phyloP scores from a whole-genome alignment of 2,797 vertebrate genomes.

The Buceros bicornis region DNA sequence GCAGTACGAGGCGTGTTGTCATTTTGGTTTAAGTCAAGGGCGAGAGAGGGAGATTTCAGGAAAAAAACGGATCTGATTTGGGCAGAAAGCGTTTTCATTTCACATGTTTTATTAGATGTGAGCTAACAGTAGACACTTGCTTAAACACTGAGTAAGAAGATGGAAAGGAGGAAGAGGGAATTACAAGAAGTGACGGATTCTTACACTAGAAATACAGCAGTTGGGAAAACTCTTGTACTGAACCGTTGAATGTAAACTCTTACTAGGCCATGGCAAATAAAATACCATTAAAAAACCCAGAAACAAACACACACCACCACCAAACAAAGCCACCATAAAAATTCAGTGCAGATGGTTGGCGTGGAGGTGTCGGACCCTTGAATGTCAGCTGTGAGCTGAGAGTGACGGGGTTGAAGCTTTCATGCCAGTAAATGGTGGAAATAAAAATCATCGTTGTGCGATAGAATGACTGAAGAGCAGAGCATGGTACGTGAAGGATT shows the following conservation, averaged over 20 bases:
- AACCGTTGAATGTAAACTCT: background rate
- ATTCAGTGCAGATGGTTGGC: background rate
- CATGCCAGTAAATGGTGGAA: background rate
- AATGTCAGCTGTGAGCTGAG: rapidly evolving
- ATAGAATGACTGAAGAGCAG: background rate
- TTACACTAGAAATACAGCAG: background rate
- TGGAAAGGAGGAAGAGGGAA: background rate
- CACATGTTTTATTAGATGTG: background rate
- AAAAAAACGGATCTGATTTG: background rate
- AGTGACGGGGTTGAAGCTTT: background rate
- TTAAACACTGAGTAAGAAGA: background rate
- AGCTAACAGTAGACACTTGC: background rate
- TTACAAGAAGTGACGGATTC: background rate
- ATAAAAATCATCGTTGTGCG: background rate
- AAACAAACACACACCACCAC: background rate
- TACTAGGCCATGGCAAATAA: background rate
- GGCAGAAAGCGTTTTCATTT: background rate
- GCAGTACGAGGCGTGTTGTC: background rate
- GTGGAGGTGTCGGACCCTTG: background rate
- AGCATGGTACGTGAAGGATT: background rate
- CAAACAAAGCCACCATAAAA: background rate
- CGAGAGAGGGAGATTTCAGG: background rate
- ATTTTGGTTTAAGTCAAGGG: background rate
- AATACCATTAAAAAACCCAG: background rate
- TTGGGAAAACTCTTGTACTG: background rate